Base-by-base conservation (phyloP, 2,797 vertebrate species). In the Tinamus major region DNA sequence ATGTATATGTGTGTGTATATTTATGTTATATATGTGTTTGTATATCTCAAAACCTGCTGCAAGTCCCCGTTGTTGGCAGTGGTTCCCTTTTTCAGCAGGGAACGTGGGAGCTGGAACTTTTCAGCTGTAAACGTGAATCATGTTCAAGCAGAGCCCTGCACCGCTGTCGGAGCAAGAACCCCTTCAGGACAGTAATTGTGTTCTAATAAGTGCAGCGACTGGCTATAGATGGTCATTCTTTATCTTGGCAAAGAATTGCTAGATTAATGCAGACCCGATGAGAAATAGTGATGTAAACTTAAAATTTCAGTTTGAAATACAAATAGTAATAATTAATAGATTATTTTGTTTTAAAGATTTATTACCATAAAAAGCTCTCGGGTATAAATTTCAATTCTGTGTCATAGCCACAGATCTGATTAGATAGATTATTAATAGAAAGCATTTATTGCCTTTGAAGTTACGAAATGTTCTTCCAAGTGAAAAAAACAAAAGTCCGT, bases 121-220 rank as follows among this genome's bases (percentile, higher is more conserved):
- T 68, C 24, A 24, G 44, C 33, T 49, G 65, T 35, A 48, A 68
- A 35, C 18, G 21, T 27, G 15, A 68, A 68, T 49, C 44, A 35
- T 8, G 26, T 48, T 68, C 44, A n/a, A 48, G 17, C 44, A 27
- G 44, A 26, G n/a, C 23, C 65, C 23, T 33, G n/a, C n/a, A 58
- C 31, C 33, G 56, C 56, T 26, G 48, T 33, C 2, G 1, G 33
- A 51, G 48, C 29, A 63, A 31, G 53, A 80, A 5, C 7, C 64
- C 67, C 65, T 78, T 68, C 16, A 16, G 20, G 69, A 62, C 39
- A 8, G 27, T n/a, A 33, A 44, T 67, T 46, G 3, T 37, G 31
- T 5, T 33, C 29, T 49, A 33, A 0, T 71, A 41, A 17, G 31
- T 23, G 0, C 53, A n/a, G 16, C 42, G 4, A 51, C 23, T 17